Evolutionary conservation across 2,113 vertebrate genomes (phyloP), one percentile per base, ranked within the genome.

Genomic region (Xenus cinereus): DNA sequence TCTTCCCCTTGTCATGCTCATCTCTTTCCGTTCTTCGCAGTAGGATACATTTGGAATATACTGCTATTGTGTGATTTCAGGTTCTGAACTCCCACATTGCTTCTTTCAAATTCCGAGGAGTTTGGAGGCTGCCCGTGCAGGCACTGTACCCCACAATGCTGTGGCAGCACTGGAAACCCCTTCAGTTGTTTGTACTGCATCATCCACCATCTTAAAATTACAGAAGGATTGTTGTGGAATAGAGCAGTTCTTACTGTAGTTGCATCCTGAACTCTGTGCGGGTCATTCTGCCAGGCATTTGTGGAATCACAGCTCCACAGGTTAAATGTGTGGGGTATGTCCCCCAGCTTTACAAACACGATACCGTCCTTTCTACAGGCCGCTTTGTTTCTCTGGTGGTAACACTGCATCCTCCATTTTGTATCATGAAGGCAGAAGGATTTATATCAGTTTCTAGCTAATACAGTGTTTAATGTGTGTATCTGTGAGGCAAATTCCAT

Each of bases 401-500:
- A 32, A 41, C 33, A 6, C 39, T 53, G 50, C 56, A 24, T 19
- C 51, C 48, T 92, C 32, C 4, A 0, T 60, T 62, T 43, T 53
- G 33, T 81, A 10, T 78, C 2, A 0, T n/a, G 56, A 39, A 67
- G 43, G 68, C 57, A 71, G 81, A 69, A 90, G 81, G 81, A 75
- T 76, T 95, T 78, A 5, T 69, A n/a, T 51, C 87, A 27, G 37
- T 59, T 53, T 24, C 46, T 39, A 11, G 76, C 82, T 95, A 73
- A 78, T 53, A 35, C 45, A 77, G 77, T 87, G 80, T 63, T 94
- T 69, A 66, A 27, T 57, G 75, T 84, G 32, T 89, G 35, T 92
- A 8, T 95, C 87, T 94, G 56, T 89, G 80, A 97, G 91, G 79
- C 92, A 96, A n/a, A 94, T 96, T 94, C 91, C 83, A 43, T 95